phyloP scores from a whole-genome alignment of 2,888 invertebrate genomes.

The Anorthoa munda region DNA sequence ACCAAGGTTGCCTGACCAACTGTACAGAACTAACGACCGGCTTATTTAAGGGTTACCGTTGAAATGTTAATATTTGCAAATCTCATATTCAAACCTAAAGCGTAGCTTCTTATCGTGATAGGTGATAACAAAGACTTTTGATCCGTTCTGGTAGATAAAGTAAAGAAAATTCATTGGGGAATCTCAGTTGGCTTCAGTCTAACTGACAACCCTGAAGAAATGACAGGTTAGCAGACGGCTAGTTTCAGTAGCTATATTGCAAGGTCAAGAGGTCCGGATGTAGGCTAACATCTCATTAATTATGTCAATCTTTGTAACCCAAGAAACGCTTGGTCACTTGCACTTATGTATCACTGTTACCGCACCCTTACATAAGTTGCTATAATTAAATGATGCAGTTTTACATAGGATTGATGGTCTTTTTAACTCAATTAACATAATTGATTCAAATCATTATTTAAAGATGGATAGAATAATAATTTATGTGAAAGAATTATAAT shows the following conservation, averaged over 20 bases:
- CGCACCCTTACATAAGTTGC: conserved; percentile 36
- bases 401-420: conserved; percentile 34
- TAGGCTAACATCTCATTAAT: conserved; percentile 75
- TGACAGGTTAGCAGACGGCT: conserved; percentile 20
- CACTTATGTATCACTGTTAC: conserved; percentile 41
- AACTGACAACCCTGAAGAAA: conserved; percentile 48
- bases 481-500: conserved; percentile 45
- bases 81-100: conserved; percentile 12
- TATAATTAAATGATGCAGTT: conserved; percentile 19
- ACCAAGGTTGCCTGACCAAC: conserved; percentile 78
- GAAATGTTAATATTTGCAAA: conserved; percentile 38
- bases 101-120: neutral
- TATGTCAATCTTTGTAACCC: conserved; percentile 79
- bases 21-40: conserved; percentile 70
- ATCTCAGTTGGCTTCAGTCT: neutral
- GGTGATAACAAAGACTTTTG: conserved; percentile 14
- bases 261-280: conserved; percentile 78
- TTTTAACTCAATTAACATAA: conserved; percentile 39
- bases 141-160: conserved; percentile 13
- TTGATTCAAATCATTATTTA: conserved; percentile 26
- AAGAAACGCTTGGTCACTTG: conserved; percentile 77
- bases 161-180: neutral
- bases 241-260: conserved; percentile 35
- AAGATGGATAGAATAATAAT: conserved; percentile 30
- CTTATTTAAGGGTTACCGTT: conserved; percentile 62